Conservation (phyloP, 2,113 vertebrate species). For the Lamprotornis superbus region DNA sequence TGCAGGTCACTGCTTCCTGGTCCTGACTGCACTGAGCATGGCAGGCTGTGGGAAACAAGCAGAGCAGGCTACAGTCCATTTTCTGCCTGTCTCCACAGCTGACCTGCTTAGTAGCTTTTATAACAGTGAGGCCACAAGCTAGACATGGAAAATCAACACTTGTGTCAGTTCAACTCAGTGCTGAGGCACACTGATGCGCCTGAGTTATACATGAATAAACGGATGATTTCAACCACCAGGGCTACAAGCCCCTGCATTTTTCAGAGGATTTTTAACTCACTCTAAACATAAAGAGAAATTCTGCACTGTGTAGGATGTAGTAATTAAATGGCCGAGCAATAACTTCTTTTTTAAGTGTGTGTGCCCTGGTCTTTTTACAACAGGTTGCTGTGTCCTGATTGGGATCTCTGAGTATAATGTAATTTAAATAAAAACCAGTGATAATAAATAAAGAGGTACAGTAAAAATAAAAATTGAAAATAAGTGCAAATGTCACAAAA, state of each 20-base stretch:
- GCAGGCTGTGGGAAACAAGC: background rate
- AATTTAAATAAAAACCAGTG: background rate
- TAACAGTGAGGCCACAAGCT: slow-evolving; percentile 34
- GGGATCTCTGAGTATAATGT: background rate
- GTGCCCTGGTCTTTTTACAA: background rate
- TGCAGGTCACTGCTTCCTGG: slow-evolving; percentile 11
- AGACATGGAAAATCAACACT: slow-evolving; percentile 53
- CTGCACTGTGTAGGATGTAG: background rate
- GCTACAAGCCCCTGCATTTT: slow-evolving; percentile 31
- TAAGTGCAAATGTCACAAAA: background rate
- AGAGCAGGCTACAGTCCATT: slow-evolving; percentile 26
- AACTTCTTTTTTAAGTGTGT: background rate
- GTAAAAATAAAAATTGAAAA: background rate
- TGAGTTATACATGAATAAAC: slow-evolving; percentile 59
- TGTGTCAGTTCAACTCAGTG: slow-evolving; percentile 53
- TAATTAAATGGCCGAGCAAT: background rate
- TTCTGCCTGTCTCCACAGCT: slow-evolving; percentile 29
- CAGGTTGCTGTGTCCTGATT: background rate
- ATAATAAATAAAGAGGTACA: background rate
- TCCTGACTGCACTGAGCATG: background rate
- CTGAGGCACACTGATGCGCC: slow-evolving; percentile 38
- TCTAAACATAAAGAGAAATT: background rate
- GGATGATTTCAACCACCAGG: slow-evolving; percentile 38
- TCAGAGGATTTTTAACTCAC: slow-evolving; percentile 30
- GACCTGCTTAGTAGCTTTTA: slow-evolving; percentile 51